Evolutionary conservation across 2,888 invertebrate genomes (phyloP), one percentile per base, ranked within the genome.

Genomic region (Drosophila antonietae): DNA sequence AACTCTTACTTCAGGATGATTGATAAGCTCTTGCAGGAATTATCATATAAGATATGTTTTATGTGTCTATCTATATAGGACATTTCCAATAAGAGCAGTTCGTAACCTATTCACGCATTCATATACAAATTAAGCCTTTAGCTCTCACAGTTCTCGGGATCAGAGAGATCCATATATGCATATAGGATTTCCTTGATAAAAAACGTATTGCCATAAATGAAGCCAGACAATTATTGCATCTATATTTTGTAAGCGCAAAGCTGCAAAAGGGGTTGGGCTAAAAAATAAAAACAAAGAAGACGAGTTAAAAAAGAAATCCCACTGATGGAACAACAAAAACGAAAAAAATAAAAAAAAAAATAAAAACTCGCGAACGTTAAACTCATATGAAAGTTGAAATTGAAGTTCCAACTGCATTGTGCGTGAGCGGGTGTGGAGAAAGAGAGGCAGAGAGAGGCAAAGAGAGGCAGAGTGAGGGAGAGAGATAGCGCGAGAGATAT

Each of bases 381-480:
- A 73, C 88, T 85, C 80, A 59, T 73, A 85, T 88, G 75, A 68
- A 86, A 88, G 78, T 78, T 80, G 63, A 75, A 75, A 86, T 86
- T 81, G 73, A 76, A 86, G 84, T 86, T 75, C 52, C 73, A 51
- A 47, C 59, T 57, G 61, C 46, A 66, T 31, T 44, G 52, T 51
- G 53, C 20, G 47, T 51, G 57, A 10, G 43, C 35, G 31, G 6
- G 44, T 7, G 14, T 14, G 39, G 18, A 3, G 41, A 15, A 15
- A 37, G 14, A 37, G 15, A 15, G 44, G 6, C 18, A 12, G 12
- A 20, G 10, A 44, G 18, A 7, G 9, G 1, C 9, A 10, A 20
- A 20, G 41, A 4, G 41, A n/a, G 18, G 23, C 23, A 2, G 41
- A 37, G 37, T 1, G 37, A 37, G 18, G 4, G 12, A 12, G 20